These are phyloP conservation scores for Trochalopteron elliotii DNA, from an alignment of 2,113 vertebrate species.

Conservation along the genomic window DNA sequence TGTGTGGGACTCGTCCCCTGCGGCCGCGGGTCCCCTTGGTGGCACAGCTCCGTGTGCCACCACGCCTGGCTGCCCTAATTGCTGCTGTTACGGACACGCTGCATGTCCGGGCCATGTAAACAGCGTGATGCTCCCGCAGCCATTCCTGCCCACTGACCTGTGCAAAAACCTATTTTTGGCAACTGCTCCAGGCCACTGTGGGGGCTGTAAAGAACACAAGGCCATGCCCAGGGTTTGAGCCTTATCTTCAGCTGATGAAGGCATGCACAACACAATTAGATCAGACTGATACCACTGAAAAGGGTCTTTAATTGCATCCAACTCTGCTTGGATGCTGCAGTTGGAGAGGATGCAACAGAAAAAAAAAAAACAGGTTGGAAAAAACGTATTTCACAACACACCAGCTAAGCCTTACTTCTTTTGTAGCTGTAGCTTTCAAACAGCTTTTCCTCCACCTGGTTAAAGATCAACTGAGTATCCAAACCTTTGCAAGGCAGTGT, in stretches of 20 bases:
- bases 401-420: background rate
- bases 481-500: background rate
- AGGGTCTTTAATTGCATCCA: background rate
- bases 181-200: slow-evolving; percentile 17
- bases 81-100: slow-evolving; percentile 1
- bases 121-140: slow-evolving; percentile 14
- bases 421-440: background rate
- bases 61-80: slow-evolving; percentile 36
- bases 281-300: background rate
- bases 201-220: background rate
- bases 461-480: slow-evolving; percentile 4
- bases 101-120: slow-evolving; percentile 56
- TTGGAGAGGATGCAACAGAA: background rate
- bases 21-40: background rate
- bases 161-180: slow-evolving; percentile 73
- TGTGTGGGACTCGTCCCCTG: background rate
- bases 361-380: background rate
- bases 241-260: background rate
- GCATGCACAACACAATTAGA: background rate
- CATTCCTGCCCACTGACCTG: slow-evolving; percentile 70
- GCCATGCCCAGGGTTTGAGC: background rate
- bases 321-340: background rate
- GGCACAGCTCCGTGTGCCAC: background rate
- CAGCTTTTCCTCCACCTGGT: background rate
- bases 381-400: background rate